These are phyloP conservation scores for Eugnorisma glareosa DNA, from an alignment of 2,888 invertebrate genomes.

Conservation along the genomic window DNA sequence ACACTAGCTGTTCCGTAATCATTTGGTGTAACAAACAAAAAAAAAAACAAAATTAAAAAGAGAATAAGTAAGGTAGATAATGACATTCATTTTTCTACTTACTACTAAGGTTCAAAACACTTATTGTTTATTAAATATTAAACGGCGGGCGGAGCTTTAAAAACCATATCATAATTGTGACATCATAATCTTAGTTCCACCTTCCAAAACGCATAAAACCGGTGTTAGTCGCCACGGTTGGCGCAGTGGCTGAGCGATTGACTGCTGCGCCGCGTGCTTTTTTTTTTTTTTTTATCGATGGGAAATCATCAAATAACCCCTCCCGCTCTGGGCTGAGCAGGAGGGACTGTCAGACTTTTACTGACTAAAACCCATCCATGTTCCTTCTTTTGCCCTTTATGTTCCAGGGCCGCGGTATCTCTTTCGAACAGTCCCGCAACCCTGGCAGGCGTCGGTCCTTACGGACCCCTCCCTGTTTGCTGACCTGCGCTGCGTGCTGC, in stretches of 20 bases:
- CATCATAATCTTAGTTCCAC: background rate
- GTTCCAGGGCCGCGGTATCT: too few species aligned
- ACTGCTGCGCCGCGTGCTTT: background rate
- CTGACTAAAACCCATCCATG: too few species aligned
- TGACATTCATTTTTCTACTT: background rate
- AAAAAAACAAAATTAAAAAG: background rate
- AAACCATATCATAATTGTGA: background rate
- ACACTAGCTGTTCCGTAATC: background rate
- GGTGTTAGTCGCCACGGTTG: background rate
- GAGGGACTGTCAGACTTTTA: too few species aligned
- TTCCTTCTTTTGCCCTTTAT: too few species aligned
- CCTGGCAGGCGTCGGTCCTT: too few species aligned
- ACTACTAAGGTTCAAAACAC: background rate
- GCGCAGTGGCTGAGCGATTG: background rate
- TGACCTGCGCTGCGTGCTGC: background rate
- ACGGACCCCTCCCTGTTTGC: too few species aligned
- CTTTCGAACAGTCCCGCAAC: too few species aligned
- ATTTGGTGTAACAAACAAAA: background rate
- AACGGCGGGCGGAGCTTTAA: background rate
- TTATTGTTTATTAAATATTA: background rate
- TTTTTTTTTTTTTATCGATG: too few species aligned
- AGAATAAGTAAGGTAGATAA: background rate
- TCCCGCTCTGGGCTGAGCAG: too few species aligned
- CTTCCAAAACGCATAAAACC: background rate
- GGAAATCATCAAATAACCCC: too few species aligned